phyloP scores from a whole-genome alignment of 2,888 invertebrate species.

The Tetrapedia diversipes region DNA sequence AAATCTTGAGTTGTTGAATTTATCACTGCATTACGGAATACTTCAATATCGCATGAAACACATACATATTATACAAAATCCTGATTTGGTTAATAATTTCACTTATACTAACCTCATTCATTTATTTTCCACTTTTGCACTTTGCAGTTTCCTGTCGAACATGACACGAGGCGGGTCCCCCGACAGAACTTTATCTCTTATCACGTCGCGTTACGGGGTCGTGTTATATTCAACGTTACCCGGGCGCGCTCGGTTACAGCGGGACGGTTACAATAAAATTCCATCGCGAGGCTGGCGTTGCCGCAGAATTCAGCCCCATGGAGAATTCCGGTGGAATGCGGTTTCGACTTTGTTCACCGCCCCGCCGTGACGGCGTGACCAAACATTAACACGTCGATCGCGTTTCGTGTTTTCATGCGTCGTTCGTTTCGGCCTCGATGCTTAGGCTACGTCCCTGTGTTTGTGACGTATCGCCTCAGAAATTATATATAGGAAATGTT shows the following conservation, averaged over 20 bases:
- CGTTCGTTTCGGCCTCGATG: too few species aligned
- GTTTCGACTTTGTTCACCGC: constrained; percentile 74
- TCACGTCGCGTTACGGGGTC: constrained; percentile 4
- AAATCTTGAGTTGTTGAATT: too few species aligned
- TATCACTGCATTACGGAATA: too few species aligned
- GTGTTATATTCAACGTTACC: constrained; percentile 21
- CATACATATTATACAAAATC: too few species aligned
- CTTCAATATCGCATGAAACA: too few species aligned
- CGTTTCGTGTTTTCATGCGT: not conserved
- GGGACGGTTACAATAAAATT: constrained; percentile 74
- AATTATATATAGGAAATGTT: too few species aligned
- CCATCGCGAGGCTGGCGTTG: constrained; percentile 69
- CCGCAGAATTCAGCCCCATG: constrained; percentile 75
- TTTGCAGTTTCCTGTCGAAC: constrained; percentile 3
- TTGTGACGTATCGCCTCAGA: too few species aligned
- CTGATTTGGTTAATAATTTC: too few species aligned
- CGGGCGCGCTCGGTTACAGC: constrained; percentile 3
- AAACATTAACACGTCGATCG: constrained; percentile 72
- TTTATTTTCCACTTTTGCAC: too few species aligned
- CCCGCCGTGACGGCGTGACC: constrained; percentile 32
- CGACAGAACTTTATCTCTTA: constrained; percentile 7
- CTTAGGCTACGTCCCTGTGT: too few species aligned
- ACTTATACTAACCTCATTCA: too few species aligned
- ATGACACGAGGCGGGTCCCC: not conserved
- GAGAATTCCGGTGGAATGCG: constrained; percentile 76